Evolutionary conservation across 2,888 invertebrate genomes (phyloP).

Genomic region (Clanis bilineata): DNA sequence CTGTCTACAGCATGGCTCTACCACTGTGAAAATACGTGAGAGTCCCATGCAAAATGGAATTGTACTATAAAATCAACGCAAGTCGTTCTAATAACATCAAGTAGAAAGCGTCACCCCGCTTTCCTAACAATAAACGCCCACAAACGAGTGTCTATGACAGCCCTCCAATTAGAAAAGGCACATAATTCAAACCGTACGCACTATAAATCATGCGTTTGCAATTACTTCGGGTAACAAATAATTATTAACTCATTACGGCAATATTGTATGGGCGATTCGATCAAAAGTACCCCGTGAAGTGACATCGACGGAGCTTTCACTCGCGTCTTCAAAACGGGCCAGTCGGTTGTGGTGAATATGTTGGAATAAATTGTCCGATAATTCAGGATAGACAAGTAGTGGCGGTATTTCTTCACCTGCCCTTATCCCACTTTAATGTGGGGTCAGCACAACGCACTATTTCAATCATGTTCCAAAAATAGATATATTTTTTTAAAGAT

Average conservation of each 20-base stretch:
- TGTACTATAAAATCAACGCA: background rate
- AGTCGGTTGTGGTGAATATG: background rate
- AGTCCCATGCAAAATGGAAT: background rate
- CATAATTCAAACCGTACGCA: background rate
- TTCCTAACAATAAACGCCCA: background rate
- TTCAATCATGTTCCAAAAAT: too few relatives aligned
- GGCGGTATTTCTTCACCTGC: too few relatives aligned
- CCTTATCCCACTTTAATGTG: too few relatives aligned
- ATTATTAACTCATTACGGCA: slow-evolving; percentile 14
- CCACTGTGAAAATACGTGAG: too few relatives aligned
- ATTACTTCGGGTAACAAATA: slow-evolving; percentile 2
- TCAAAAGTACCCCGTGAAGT: slow-evolving; percentile 13
- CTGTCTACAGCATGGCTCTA: too few relatives aligned
- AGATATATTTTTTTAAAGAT: too few relatives aligned
- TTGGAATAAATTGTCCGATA: background rate
- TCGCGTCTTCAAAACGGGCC: background rate
- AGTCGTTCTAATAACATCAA: background rate
- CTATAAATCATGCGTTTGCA: slow-evolving; percentile 10
- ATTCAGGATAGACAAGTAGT: background rate
- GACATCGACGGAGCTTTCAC: slow-evolving; percentile 17
- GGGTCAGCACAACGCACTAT: too few relatives aligned
- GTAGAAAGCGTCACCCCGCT: background rate
- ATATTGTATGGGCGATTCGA: slow-evolving; percentile 10
- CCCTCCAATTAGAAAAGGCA: slow-evolving; percentile 10
- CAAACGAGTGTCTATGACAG: background rate